Percentiles rank a stretch among this genome's conserved stretches.
Conservation (phyloP, 2,888 invertebrate species). For the Raillietiella orientalis region DNA sequence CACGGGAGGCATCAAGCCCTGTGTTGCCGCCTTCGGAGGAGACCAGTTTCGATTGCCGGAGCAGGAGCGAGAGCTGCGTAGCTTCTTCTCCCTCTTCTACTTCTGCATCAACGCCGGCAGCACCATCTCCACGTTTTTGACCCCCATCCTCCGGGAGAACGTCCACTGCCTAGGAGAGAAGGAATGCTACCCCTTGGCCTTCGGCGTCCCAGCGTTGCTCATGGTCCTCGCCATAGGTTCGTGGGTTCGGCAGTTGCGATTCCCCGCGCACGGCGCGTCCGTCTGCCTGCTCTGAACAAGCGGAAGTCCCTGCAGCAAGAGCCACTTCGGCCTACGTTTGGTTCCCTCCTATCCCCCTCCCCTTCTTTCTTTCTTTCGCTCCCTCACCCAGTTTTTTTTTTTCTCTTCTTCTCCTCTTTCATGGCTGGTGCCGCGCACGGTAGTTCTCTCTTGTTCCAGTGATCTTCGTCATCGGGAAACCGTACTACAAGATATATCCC, state of each 20-base stretch:
- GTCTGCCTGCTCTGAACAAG: too few relatives aligned
- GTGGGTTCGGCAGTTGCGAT: conserved; percentile 3
- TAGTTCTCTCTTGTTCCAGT: conserved; percentile 10
- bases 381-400: too few relatives aligned
- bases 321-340: too few relatives aligned
- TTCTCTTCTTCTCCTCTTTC: too few relatives aligned
- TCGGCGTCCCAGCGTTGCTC: conserved; percentile 19
- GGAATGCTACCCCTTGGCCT: conserved; percentile 18
- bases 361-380: too few relatives aligned
- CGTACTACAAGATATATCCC: conserved; percentile 14
- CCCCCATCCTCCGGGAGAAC: conserved; percentile 45
- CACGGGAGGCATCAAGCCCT: conserved; percentile 84
- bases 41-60: conserved; percentile 60
- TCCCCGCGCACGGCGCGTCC: too few relatives aligned
- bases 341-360: too few relatives aligned
- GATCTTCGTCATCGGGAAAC: conserved; percentile 14
- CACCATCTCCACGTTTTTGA: conserved; percentile 51
- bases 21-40: conserved; percentile 78
- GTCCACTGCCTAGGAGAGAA: conserved; percentile 11
- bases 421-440: too few relatives aligned
- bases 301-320: too few relatives aligned
- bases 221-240: conserved; percentile 18
- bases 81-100: conserved; percentile 79
- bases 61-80: conserved; percentile 40
- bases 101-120: conserved; percentile 69